Percentiles rank a stretch among this genome's conserved stretches.
Conservation (phyloP, 2,797 vertebrate species). For the Aplochiton taeniatus region DNA sequence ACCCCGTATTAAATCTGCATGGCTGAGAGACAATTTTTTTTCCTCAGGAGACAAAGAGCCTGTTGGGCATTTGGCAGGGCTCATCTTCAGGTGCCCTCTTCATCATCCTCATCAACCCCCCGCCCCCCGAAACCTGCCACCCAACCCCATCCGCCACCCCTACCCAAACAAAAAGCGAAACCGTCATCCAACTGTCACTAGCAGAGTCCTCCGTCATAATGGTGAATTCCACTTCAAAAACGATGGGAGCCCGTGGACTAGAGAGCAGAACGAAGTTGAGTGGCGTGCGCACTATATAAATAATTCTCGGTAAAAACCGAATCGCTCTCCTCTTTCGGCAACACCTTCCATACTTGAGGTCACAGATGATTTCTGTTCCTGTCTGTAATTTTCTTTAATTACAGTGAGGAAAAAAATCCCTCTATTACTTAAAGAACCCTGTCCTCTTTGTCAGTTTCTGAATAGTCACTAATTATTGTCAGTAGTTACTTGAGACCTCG, state of each 20-base stretch:
- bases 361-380: slow-evolving; percentile 51
- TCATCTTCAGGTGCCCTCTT: slow-evolving; percentile 15
- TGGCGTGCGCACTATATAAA: slow-evolving; percentile 2
- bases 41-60: slow-evolving; percentile 45
- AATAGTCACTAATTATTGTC: slow-evolving; percentile 48
- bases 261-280: slow-evolving; percentile 6
- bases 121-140: no score
- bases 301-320: no score
- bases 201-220: slow-evolving; percentile 16
- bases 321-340: slow-evolving; percentile 5
- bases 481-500: slow-evolving; percentile 39
- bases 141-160: no score
- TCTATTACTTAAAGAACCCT: slow-evolving; percentile 26
- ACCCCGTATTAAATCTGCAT: slow-evolving; percentile 47
- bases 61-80: slow-evolving; percentile 21
- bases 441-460: slow-evolving; percentile 35
- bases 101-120: no score
- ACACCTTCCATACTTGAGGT: slow-evolving; percentile 33
- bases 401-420: slow-evolving; percentile 30
- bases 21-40: slow-evolving; percentile 37
- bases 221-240: no score
- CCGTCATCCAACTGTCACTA: slow-evolving; percentile 26
- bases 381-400: slow-evolving; percentile 55
- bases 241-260: slow-evolving; percentile 7
- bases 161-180: slow-evolving; percentile 5